Evolutionary conservation across 2,888 invertebrate genomes (phyloP).

Genomic region (Pachliopta kotzebuea): DNA sequence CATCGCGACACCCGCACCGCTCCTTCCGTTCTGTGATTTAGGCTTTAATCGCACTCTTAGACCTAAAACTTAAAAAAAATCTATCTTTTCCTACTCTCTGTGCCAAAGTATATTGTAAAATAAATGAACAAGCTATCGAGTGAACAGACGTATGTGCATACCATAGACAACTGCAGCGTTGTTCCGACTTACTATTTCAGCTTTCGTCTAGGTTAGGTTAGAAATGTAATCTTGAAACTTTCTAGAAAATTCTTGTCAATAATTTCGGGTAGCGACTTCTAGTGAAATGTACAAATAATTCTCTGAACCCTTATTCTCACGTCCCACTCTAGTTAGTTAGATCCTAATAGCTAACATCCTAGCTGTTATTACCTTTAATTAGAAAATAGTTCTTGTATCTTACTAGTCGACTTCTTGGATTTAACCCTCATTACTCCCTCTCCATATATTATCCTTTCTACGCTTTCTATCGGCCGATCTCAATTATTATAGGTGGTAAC

Average conservation of each 20-base stretch:
- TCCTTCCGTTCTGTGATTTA: conserved; percentile 76
- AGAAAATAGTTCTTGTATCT: conserved; percentile 25
- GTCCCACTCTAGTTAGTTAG: conserved; percentile 69
- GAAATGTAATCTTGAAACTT: conserved; percentile 39
- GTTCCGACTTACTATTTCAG: conserved; percentile 30
- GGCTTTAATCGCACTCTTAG: conserved; percentile 64
- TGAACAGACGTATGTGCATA: conserved; percentile 33
- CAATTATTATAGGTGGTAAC: no score
- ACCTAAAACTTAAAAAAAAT: conserved; percentile 39
- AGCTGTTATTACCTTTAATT: conserved; percentile 31
- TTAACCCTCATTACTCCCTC: conserved; percentile 10
- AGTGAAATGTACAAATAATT: conserved; percentile 69
- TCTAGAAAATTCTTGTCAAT: conserved; percentile 60
- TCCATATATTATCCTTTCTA: conserved; percentile 12
- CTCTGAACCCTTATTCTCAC: conserved; percentile 74
- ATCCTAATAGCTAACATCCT: conserved; percentile 43
- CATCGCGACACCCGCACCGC: conserved; percentile 68
- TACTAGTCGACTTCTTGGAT: background rate
- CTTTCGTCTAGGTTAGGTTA: conserved; percentile 46
- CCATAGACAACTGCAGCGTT: conserved; percentile 32
- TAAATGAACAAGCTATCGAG: conserved; percentile 35
- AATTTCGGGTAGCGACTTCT: conserved; percentile 46
- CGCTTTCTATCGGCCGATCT: conserved; percentile 2
- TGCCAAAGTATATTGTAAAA: conserved; percentile 60
- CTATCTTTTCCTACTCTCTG: conserved; percentile 56